These are phyloP conservation scores for Prinia subflava DNA, from an alignment of 2,113 vertebrate species.

Conservation along the genomic window DNA sequence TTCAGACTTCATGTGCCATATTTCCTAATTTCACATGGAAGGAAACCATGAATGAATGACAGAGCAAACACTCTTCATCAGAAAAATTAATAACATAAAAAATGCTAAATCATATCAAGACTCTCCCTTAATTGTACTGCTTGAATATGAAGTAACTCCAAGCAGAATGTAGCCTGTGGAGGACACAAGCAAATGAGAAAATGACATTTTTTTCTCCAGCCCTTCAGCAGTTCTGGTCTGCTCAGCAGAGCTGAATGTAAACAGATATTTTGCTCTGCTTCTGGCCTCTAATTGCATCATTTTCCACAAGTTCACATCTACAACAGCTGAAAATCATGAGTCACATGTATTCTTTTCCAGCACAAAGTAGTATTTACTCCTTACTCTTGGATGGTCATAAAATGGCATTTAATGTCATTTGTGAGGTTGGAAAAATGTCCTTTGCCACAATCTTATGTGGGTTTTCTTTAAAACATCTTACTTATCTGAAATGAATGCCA, in stretches of 20 bases:
- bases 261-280: neutral
- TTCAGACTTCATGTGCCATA: neutral
- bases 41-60: neutral
- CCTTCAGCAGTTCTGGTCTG: neutral
- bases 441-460: neutral
- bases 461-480: neutral
- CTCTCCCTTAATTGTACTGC: neutral
- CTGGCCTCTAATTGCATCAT: neutral
- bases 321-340: conserved; percentile 9
- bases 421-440: neutral
- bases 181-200: neutral
- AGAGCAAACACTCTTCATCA: neutral
- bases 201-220: neutral
- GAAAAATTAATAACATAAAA: neutral
- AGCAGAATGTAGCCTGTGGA: neutral
- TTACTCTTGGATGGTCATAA: neutral
- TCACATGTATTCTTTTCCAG: conserved; percentile 22
- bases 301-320: conserved; percentile 19
- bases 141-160: neutral
- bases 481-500: neutral
- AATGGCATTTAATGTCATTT: neutral
- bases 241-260: neutral
- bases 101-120: neutral
- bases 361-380: neutral
- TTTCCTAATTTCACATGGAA: conserved; percentile 13